Evolutionary conservation across 2,797 vertebrate species (phyloP).

Genomic region (Chrosomus eos): DNA sequence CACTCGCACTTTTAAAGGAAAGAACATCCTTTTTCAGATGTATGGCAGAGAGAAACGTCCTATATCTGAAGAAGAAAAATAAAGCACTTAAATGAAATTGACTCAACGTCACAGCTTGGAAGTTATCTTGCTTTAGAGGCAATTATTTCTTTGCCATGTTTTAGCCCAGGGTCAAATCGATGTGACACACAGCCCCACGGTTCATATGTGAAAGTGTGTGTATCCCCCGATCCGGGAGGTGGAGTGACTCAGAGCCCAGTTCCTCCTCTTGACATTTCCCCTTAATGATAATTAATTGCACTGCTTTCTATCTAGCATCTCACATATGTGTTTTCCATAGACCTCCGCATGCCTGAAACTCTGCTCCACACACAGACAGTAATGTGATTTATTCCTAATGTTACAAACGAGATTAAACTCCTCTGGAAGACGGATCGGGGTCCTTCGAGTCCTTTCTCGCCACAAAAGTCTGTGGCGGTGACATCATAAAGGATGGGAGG

Average conservation of each 20-base stretch:
- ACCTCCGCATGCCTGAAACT: constrained; percentile 52
- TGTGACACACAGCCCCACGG: constrained; percentile 28
- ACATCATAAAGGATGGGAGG: constrained; percentile 60
- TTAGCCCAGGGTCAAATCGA: constrained; percentile 44
- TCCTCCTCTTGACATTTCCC: constrained; percentile 58
- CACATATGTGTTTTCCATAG: constrained; percentile 61
- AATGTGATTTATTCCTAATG: constrained; percentile 62
- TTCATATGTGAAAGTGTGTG: constrained; percentile 22
- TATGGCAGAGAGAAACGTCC: constrained; percentile 26
- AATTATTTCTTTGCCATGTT: constrained; percentile 46
- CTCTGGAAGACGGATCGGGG: constrained; percentile 53
- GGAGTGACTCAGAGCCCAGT: constrained; percentile 45
- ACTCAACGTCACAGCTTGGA: constrained; percentile 38
- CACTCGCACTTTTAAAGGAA: constrained; percentile 6
- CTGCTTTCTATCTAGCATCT: constrained; percentile 53
- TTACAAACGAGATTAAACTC: constrained; percentile 64
- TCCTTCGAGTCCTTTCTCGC: constrained; percentile 41
- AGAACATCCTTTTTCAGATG: constrained; percentile 26
- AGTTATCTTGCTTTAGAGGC: constrained; percentile 52
- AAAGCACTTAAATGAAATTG: constrained; percentile 41
- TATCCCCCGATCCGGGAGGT: constrained; percentile 6
- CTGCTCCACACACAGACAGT: constrained; percentile 49
- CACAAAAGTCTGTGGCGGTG: constrained; percentile 49
- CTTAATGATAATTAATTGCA: constrained; percentile 65
- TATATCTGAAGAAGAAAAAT: constrained; percentile 43